These are phyloP conservation scores for Penaeus monodon DNA, from an alignment of 2,888 invertebrate species.

Conservation along the genomic window DNA sequence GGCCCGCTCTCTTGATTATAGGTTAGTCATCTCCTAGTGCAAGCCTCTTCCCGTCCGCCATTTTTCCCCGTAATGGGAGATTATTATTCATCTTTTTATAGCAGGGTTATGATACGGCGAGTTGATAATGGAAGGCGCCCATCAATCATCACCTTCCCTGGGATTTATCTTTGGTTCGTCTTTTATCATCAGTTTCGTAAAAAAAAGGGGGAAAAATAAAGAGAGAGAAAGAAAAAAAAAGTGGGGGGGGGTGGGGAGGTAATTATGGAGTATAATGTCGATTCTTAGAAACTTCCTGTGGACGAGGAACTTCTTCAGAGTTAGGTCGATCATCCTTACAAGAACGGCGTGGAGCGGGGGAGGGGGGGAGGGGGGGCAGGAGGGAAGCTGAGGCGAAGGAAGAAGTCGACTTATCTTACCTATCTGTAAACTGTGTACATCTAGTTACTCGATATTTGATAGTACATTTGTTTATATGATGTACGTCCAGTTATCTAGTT, in stretches of 20 bases:
- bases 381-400: too few relatives aligned
- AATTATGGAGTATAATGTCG: constrained; percentile 5
- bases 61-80: neutral
- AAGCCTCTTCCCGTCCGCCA: neutral
- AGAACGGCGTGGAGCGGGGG: too few relatives aligned
- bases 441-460: too few relatives aligned
- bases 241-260: neutral
- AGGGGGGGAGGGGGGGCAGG: too few relatives aligned
- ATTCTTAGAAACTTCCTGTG: neutral
- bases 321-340: too few relatives aligned
- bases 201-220: neutral
- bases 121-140: neutral
- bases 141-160: constrained; percentile 6
- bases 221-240: neutral
- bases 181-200: too few relatives aligned
- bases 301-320: too few relatives aligned
- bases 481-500: too few relatives aligned
- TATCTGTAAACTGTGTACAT: too few relatives aligned
- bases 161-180: neutral
- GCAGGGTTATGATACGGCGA: too few relatives aligned
- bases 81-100: neutral
- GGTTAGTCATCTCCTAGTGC: neutral
- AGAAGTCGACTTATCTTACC: too few relatives aligned
- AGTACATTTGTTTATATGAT: too few relatives aligned
- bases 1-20: neutral